Evolutionary conservation across 2,797 vertebrate genomes (phyloP), one percentile per base, ranked within the genome.

Genomic region (Nasua narica): DNA sequence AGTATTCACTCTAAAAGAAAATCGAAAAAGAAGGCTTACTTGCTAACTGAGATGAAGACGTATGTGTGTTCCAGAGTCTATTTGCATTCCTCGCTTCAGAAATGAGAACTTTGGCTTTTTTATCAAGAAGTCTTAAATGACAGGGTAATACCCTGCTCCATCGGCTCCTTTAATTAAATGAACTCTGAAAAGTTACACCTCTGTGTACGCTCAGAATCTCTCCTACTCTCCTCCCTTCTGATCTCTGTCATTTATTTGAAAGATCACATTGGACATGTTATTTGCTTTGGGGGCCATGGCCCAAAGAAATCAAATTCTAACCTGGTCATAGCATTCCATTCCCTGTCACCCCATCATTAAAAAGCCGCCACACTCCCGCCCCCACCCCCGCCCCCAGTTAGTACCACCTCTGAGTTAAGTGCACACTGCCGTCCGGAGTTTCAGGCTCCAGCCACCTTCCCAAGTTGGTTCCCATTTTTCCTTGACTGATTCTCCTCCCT

Each of bases 201-300:
- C 86, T 72, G 15, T 67, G 85, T 87, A 87, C 40, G 32, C 85
- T 77, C 69, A 58, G 90, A 92, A 86, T 76, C 74, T 74, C 96
- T 95, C 89, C 67, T 46, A 14, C 67, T 69, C 70, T 18, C 62
- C 37, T 95, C 78, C 88, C 25, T 91, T 96, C 91, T 69, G 69
- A 97, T 97, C 92, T 88, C 79, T 78, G 95, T 95, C 96, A 96
- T 95, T 97, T 96, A 91, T 95, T 95, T 92, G 97, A 97, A 97
- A 97, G 96, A 97, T 95, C 89, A 92, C 52, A 78, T 8, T 62
- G 91, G 95, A 85, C 79, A 67, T 88, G 91, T 87, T 94, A 95
- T 96, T 97, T 98, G 78, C 91, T 95, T 95, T 69, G 82, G 72
- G 85, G 97, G 92, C 88, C 74, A 72, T 12, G 19, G 89, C 79